Conservation (phyloP, 2,888 invertebrate genomes). For the Chouioia cunea region DNA sequence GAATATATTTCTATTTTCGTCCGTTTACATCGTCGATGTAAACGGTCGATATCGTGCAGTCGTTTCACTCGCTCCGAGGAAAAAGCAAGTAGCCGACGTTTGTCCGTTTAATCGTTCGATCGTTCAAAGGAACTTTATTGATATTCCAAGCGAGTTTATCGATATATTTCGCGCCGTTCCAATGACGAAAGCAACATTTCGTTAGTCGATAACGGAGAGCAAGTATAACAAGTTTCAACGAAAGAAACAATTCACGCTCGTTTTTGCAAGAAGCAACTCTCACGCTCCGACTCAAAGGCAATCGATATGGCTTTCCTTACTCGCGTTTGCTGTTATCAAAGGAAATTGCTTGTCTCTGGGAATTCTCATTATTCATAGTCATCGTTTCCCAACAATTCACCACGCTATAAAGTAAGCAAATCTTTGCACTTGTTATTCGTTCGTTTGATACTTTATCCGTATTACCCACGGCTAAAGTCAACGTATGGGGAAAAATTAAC, state of each 20-base stretch:
- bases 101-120: not conserved
- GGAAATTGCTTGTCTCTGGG: slow-evolving; percentile 21
- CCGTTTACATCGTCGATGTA: not conserved
- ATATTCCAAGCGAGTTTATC: too few species aligned
- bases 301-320: slow-evolving; percentile 27
- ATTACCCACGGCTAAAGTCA: too few species aligned
- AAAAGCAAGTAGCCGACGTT: too few species aligned
- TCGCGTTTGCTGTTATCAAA: slow-evolving; percentile 16
- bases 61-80: slow-evolving; percentile 7
- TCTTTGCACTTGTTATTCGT: too few species aligned
- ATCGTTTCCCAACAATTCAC: slow-evolving; percentile 6
- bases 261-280: slow-evolving; percentile 38
- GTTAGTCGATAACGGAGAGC: too few species aligned
- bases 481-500: too few species aligned
- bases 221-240: not conserved
- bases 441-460: too few species aligned
- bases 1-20: not conserved
- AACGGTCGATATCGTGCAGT: too few species aligned
- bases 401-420: slow-evolving; percentile 14
- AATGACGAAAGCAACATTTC: too few species aligned
- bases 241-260: slow-evolving; percentile 10
- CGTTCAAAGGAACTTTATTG: too few species aligned
- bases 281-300: slow-evolving; percentile 44
- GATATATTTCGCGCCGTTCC: too few species aligned
- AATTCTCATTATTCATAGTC: slow-evolving; percentile 22